Base-by-base conservation (phyloP, 2,888 invertebrate species). In the Imbricaverruca yamaguchii region DNA sequence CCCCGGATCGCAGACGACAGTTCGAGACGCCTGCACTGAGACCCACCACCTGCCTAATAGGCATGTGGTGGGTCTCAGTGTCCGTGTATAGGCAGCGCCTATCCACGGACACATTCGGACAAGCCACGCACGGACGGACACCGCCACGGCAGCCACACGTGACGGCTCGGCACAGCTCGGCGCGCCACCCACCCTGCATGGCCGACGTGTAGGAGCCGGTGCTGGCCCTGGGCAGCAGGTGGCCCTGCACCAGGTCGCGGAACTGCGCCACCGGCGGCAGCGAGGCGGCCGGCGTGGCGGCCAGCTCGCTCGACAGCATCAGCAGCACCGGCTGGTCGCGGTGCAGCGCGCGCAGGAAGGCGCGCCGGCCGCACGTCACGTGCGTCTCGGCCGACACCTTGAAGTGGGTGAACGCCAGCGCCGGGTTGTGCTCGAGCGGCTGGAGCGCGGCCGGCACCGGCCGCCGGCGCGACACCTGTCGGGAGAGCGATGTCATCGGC, bases 331-430 rank as follows among this genome's bases (percentile, higher is more conserved):
- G 89, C 77, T 87, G 86, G 59, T 90, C 89, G 82, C 89, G 90
- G 94, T 94, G 94, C 6, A 91, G 87, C 0, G 93, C 94, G 39
- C 93, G 91, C 87, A 92, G 92, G 89, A 94, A 94, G 84, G 92
- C 90, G 80, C 93, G 89, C 85, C 91, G 91, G 81, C 93, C 94
- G 1, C 92, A 90, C 78, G 90, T 89, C 77, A 92, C 86, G 53
- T 86, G 85, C 21, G 86, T 85, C 82, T 87, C 87, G 81, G 91
- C 90, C 80, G 91, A 88, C 82, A 92, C 88, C 11, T 90, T 88
- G 86, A 94, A 94, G 87, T 94, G 93, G 84, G 90, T 90, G 89
- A 93, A 92, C 83, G 92, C 90, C 13, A 93, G 89, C 86, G 92
- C 93, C 77, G 92, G 90, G 85, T 91, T 90, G 63, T 92, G 91